Conservation (phyloP, 1,140 invertebrate genomes). For the Tetragonula clypearis region DNA sequence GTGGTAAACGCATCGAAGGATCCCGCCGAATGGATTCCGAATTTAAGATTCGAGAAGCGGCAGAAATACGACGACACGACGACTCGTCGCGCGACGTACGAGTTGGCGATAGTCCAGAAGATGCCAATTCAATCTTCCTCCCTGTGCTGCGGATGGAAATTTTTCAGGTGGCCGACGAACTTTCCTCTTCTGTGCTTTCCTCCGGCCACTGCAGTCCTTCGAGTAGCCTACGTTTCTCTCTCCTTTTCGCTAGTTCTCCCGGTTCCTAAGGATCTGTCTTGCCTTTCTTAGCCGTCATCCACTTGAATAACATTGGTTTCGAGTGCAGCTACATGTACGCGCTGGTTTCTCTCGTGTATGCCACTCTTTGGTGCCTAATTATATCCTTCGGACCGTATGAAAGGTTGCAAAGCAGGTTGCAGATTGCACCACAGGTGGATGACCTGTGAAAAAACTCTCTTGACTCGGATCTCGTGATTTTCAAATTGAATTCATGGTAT, state of each 20-base stretch:
- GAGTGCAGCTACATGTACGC: neutral
- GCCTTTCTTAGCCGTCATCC: slow-evolving; percentile 27
- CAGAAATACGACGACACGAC: slow-evolving; percentile 60
- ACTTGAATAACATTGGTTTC: neutral
- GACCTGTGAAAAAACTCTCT: too few species aligned
- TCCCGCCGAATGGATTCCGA: slow-evolving; percentile 51
- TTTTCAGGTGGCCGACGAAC: slow-evolving; percentile 63
- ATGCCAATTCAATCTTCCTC: slow-evolving; percentile 72
- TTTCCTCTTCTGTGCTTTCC: slow-evolving; percentile 56
- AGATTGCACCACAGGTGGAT: too few species aligned
- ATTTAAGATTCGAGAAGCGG: slow-evolving; percentile 69
- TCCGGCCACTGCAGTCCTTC: slow-evolving; percentile 37
- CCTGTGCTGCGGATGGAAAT: slow-evolving; percentile 60
- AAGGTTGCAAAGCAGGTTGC: neutral
- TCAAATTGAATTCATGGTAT: too few species aligned
- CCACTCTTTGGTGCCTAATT: slow-evolving; percentile 14
- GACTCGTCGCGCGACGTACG: slow-evolving; percentile 59
- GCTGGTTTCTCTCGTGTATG: neutral
- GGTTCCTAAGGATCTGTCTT: slow-evolving; percentile 19
- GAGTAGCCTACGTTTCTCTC: slow-evolving; percentile 37
- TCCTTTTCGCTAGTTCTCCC: slow-evolving; percentile 6
- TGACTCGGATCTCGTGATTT: too few species aligned
- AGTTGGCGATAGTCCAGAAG: slow-evolving; percentile 69
- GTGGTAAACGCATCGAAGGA: slow-evolving; percentile 39
- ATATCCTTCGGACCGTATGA: neutral